Conservation (phyloP, 2,113 vertebrate species). For the Leptobrachium leishanense region DNA sequence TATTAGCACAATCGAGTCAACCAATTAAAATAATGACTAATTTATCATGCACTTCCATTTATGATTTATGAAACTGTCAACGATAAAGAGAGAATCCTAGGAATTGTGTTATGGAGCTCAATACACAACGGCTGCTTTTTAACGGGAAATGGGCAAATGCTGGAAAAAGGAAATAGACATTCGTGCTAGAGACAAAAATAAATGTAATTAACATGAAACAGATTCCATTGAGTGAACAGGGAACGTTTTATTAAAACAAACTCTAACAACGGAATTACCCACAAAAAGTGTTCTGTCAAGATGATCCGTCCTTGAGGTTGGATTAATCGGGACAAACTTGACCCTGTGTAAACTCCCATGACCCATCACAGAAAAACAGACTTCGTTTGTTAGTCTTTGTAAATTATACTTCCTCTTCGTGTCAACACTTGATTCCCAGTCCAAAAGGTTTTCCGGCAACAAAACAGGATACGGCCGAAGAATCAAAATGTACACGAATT, state of each 20-base stretch:
- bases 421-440: slow-evolving; percentile 31
- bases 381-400: slow-evolving; percentile 26
- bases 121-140: slow-evolving; percentile 23
- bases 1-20: slow-evolving; percentile 37
- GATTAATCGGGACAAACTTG: slow-evolving; percentile 35
- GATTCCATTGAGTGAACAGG: not conserved
- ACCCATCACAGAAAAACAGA: slow-evolving; percentile 17
- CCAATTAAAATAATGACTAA: slow-evolving; percentile 35
- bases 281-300: slow-evolving; percentile 19
- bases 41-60: slow-evolving; percentile 7
- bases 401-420: slow-evolving; percentile 45
- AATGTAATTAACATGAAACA: slow-evolving; percentile 20
- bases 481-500: slow-evolving; percentile 41
- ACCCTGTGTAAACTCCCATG: slow-evolving; percentile 45
- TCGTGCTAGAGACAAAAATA: slow-evolving; percentile 5
- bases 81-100: slow-evolving; percentile 34
- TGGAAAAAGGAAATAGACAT: not conserved
- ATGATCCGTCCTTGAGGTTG: slow-evolving; percentile 16
- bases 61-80: slow-evolving; percentile 34
- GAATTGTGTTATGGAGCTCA: not conserved
- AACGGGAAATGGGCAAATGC: slow-evolving; percentile 16
- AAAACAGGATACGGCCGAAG: slow-evolving; percentile 43
- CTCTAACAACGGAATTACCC: not conserved
- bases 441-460: slow-evolving; percentile 27
- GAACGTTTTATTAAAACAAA: not conserved